Evolutionary conservation across 2,113 vertebrate genomes (phyloP).

Genomic region (Solea senegalensis): DNA sequence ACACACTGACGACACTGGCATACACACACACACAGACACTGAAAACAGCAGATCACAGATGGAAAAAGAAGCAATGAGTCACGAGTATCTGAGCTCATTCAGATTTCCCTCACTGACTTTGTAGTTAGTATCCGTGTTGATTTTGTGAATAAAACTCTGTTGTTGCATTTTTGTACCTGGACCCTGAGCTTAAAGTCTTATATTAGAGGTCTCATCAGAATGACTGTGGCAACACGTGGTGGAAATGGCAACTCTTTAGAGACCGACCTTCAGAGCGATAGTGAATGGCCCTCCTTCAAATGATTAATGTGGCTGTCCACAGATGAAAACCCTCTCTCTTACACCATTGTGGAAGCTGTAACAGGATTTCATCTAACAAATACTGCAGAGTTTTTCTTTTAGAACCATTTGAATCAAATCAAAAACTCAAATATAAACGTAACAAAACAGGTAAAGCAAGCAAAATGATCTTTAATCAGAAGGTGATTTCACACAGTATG

Average conservation of each 20-base stretch:
- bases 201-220: slow-evolving; percentile 19
- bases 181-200: slow-evolving; percentile 46
- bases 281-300: neutral
- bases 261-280: neutral
- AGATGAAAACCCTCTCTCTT: neutral
- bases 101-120: slow-evolving; percentile 1
- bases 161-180: slow-evolving; percentile 1
- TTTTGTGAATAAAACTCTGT: neutral
- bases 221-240: slow-evolving; percentile 10
- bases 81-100: slow-evolving; percentile 5
- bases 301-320: neutral
- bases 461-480: too few relatives aligned
- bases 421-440: too few relatives aligned
- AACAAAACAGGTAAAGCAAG: too few relatives aligned
- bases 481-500: too few relatives aligned
- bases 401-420: too few relatives aligned
- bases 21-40: slow-evolving; percentile 17
- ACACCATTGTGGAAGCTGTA: neutral
- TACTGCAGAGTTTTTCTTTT: too few relatives aligned
- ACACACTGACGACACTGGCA: neutral
- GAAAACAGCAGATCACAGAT: slow-evolving; percentile 18
- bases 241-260: slow-evolving; percentile 20
- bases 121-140: neutral
- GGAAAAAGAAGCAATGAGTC: slow-evolving; percentile 3
- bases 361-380: neutral